A percentile compares a stretch with the other conserved stretches of the same genome.
phyloP scores from a whole-genome alignment of 2,113 vertebrate genomes.

The Marmota flaviventris region DNA sequence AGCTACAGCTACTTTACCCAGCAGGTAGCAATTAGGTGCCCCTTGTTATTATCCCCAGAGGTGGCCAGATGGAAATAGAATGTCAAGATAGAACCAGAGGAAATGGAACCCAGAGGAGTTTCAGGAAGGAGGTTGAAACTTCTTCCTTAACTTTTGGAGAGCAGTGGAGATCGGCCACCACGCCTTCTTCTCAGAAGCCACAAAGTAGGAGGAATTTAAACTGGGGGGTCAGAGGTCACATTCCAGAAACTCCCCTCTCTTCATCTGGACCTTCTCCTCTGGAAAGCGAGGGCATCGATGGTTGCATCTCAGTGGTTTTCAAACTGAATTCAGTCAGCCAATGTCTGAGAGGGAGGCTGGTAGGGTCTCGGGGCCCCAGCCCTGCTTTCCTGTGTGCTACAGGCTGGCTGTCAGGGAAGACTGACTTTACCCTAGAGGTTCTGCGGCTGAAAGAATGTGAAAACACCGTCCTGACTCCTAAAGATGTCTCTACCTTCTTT shows the following conservation, averaged over 20 bases:
- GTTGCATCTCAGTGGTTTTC: background rate
- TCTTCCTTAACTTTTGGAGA: slow-evolving; percentile 43
- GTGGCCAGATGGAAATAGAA: slow-evolving; percentile 69
- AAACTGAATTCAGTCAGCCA: background rate
- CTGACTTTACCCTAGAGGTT: background rate
- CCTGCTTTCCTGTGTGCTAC: background rate
- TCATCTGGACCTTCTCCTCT: background rate
- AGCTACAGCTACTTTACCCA: slow-evolving; percentile 52
- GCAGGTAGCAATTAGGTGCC: slow-evolving; percentile 57
- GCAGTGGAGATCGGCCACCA: background rate
- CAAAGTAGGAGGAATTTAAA: background rate
- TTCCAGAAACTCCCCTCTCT: background rate
- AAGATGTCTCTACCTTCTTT: background rate
- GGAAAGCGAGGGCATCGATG: background rate
- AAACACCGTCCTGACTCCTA: background rate
- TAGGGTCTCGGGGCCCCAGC: background rate
- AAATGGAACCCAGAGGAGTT: background rate
- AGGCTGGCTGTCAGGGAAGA: background rate
- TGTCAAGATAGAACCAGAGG: slow-evolving; percentile 39
- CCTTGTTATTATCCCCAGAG: slow-evolving; percentile 73
- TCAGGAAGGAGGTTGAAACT: background rate
- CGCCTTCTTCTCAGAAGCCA: background rate
- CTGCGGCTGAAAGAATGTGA: background rate
- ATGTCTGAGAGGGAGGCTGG: background rate
- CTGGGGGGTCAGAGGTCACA: background rate